Percentiles rank a stretch among this genome's conserved stretches.
These are phyloP conservation scores for Cossypha dichroa DNA, from an alignment of 2,797 vertebrate genomes.

Conservation along the genomic window DNA sequence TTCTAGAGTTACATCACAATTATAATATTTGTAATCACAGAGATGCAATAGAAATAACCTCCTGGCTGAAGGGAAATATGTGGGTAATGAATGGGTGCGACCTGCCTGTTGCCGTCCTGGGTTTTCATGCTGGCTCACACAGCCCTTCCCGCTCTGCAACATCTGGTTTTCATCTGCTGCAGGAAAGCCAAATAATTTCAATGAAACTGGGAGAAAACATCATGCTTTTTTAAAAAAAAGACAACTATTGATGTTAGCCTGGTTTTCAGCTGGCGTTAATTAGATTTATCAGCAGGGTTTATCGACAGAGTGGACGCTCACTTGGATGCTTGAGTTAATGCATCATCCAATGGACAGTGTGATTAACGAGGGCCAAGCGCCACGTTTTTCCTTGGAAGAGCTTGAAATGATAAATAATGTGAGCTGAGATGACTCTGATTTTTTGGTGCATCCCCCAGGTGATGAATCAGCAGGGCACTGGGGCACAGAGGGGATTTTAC, in stretches of 20 bases:
- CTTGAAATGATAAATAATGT: neutral
- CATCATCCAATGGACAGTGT: fast-evolving
- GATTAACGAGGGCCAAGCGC: fast-evolving
- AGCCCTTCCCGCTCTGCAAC: neutral
- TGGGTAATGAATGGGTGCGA: constrained; percentile 56
- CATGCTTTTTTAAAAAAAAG: neutral
- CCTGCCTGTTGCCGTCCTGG: neutral
- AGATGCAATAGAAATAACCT: constrained; percentile 31
- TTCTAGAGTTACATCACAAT: constrained; percentile 30
- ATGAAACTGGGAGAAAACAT: neutral
- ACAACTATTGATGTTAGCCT: neutral
- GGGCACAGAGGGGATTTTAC: fast-evolving
- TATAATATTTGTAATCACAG: constrained; percentile 34
- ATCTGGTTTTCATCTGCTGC: constrained; percentile 57
- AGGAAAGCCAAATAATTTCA: constrained; percentile 38
- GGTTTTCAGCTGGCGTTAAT: neutral
- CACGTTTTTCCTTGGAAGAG: neutral
- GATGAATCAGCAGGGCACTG: neutral
- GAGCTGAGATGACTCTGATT: neutral
- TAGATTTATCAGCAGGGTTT: neutral
- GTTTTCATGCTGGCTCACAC: neutral
- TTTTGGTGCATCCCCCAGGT: neutral
- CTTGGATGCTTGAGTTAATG: neutral
- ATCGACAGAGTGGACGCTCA: neutral
- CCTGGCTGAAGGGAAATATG: neutral